These are phyloP conservation scores for Drosophila kohkoa DNA, from an alignment of 1,140 invertebrate genomes.

Conservation along the genomic window DNA sequence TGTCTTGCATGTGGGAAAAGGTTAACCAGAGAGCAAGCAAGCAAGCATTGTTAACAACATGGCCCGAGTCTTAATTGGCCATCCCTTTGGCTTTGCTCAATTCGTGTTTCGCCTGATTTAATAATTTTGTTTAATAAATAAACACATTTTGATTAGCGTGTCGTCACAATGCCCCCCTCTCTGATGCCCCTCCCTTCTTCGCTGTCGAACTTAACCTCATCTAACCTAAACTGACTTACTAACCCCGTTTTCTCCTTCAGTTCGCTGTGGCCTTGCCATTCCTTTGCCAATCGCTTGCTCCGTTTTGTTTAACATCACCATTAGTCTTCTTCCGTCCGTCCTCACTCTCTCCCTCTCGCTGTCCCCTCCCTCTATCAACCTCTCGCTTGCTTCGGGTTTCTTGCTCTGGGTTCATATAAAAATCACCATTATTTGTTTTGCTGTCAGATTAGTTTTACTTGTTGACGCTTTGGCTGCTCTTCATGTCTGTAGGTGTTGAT, in stretches of 20 bases:
- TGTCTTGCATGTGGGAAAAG: conserved; percentile 47
- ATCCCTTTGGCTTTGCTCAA: conserved; percentile 19
- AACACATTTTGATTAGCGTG: conserved; percentile 75
- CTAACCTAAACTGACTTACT: conserved; percentile 49
- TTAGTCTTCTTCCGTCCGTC: conserved; percentile 45
- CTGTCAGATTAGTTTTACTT: conserved; percentile 77
- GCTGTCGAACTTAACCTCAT: conserved; percentile 15
- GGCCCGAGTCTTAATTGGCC: conserved; percentile 57
- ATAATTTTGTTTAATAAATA: conserved; percentile 74
- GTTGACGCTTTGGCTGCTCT: conserved; percentile 57
- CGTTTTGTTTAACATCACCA: conserved; percentile 63
- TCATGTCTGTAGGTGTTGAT: conserved; percentile 50
- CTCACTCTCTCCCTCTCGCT: conserved; percentile 5
- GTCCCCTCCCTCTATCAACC: not conserved
- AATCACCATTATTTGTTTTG: conserved; percentile 73
- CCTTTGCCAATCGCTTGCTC: conserved; percentile 22
- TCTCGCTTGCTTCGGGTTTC: not conserved
- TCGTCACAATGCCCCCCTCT: conserved; percentile 31
- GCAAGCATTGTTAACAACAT: conserved; percentile 57
- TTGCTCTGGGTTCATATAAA: conserved; percentile 45
- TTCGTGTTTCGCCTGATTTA: conserved; percentile 40
- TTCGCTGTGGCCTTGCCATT: not conserved
- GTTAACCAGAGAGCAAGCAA: conserved; percentile 57
- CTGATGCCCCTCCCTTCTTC: not conserved
- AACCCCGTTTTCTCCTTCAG: conserved; percentile 40